These are phyloP conservation scores for Pseudococcus longispinus DNA, from an alignment of 2,888 invertebrate species.

Conservation along the genomic window DNA sequence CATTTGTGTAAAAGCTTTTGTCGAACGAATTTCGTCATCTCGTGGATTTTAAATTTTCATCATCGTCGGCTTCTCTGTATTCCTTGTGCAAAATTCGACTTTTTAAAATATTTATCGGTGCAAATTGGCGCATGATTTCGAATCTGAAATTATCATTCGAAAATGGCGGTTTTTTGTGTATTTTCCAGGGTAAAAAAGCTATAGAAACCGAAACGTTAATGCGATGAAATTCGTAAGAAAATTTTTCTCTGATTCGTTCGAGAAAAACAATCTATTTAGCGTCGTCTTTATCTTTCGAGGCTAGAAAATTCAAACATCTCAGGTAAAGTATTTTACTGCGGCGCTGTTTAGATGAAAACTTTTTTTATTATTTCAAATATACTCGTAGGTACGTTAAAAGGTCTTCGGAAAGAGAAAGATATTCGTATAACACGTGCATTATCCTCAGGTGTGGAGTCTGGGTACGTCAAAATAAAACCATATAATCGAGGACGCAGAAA, in stretches of 20 bases:
- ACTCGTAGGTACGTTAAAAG: not conserved
- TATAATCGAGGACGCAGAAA: not conserved
- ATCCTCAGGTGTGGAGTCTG: not conserved
- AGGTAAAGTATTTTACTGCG: not conserved
- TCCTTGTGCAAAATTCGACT: not conserved
- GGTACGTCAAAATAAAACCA: not conserved
- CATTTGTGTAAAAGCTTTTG: conserved; percentile 9
- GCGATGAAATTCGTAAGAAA: not conserved
- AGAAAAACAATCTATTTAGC: not conserved
- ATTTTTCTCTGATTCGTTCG: not conserved
- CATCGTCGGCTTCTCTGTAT: not conserved
- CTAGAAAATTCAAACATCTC: not conserved
- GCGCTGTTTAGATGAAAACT: not conserved
- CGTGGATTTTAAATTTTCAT: conserved; percentile 18
- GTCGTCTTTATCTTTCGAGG: not conserved
- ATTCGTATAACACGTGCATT: not conserved
- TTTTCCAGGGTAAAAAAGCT: no score
- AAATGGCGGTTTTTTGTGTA: not conserved
- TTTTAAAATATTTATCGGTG: not conserved
- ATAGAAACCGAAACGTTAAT: not conserved
- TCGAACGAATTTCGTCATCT: conserved; percentile 6
- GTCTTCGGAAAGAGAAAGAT: not conserved
- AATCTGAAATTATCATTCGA: not conserved
- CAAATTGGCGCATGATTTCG: not conserved
- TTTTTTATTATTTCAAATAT: not conserved